phyloP scores from a whole-genome alignment of 2,888 invertebrate genomes.

The Eumerus sabulonum region DNA sequence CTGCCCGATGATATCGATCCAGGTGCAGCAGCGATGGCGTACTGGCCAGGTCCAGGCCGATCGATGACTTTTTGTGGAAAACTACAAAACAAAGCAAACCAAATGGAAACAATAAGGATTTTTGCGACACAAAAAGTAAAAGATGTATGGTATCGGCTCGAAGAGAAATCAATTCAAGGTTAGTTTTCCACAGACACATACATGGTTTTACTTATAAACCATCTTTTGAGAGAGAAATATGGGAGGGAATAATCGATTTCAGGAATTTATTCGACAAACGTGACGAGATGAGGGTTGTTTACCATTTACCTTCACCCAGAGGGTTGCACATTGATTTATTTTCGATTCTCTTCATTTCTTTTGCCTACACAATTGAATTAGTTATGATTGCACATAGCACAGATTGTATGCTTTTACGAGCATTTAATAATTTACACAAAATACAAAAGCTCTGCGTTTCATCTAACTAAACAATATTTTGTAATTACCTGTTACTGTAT shows the following conservation, averaged over 20 bases:
- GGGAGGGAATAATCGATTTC: slow-evolving; percentile 22
- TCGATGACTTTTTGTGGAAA: slow-evolving; percentile 79
- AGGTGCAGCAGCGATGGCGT: slow-evolving; percentile 73
- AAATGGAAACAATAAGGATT: not conserved
- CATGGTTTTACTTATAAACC: too few species aligned
- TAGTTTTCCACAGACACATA: slow-evolving; percentile 13
- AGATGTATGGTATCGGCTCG: too few species aligned
- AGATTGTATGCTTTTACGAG: too few species aligned
- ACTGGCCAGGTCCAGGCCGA: slow-evolving; percentile 77
- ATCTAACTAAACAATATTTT: too few species aligned
- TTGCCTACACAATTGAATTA: slow-evolving; percentile 13
- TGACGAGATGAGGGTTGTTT: slow-evolving; percentile 40
- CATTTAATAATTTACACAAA: too few species aligned
- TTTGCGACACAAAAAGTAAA: too few species aligned
- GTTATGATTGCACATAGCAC: not conserved
- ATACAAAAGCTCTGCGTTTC: too few species aligned
- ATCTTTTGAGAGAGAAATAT: slow-evolving; percentile 3
- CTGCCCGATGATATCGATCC: slow-evolving; percentile 72
- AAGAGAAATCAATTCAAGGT: slow-evolving; percentile 35
- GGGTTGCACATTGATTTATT: slow-evolving; percentile 27
- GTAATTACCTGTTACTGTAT: not conserved
- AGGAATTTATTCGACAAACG: slow-evolving; percentile 49
- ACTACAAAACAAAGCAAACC: slow-evolving; percentile 71
- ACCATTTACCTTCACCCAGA: not conserved
- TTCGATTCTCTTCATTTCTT: not conserved